Evolutionary conservation across 2,113 vertebrate species (phyloP).

Genomic region (Sciurus niger): DNA sequence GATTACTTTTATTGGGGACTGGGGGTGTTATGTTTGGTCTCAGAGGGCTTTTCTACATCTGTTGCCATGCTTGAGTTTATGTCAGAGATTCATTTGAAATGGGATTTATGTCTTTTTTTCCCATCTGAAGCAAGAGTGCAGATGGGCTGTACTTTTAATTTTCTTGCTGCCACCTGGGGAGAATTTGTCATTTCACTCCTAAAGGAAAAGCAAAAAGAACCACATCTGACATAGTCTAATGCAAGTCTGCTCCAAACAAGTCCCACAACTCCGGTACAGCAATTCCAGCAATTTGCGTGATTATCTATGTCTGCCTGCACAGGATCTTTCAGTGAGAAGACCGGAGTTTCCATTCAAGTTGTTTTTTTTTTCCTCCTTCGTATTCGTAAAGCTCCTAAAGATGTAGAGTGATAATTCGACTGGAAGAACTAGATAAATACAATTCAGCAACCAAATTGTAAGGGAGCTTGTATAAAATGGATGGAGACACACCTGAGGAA

Average conservation of each 20-base stretch:
- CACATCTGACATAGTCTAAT: conserved; percentile 52
- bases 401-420: neutral
- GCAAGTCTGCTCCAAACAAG: neutral
- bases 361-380: neutral
- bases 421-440: neutral
- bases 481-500: neutral
- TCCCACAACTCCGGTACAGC: neutral
- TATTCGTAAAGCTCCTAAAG: neutral
- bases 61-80: conserved; percentile 42
- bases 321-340: neutral
- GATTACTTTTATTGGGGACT: conserved; percentile 26
- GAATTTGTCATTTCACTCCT: conserved; percentile 67
- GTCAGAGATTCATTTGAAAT: conserved; percentile 60
- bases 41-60: conserved; percentile 55
- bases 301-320: neutral
- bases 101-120: neutral
- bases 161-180: conserved; percentile 65
- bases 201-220: conserved; percentile 47
- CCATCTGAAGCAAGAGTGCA: conserved; percentile 30
- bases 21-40: conserved; percentile 28
- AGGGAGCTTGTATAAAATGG: neutral
- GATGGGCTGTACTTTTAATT: conserved; percentile 67
- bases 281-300: neutral
- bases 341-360: neutral
- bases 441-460: neutral